Evolutionary conservation across 2,113 vertebrate genomes (phyloP).

Genomic region (Indri indri): DNA sequence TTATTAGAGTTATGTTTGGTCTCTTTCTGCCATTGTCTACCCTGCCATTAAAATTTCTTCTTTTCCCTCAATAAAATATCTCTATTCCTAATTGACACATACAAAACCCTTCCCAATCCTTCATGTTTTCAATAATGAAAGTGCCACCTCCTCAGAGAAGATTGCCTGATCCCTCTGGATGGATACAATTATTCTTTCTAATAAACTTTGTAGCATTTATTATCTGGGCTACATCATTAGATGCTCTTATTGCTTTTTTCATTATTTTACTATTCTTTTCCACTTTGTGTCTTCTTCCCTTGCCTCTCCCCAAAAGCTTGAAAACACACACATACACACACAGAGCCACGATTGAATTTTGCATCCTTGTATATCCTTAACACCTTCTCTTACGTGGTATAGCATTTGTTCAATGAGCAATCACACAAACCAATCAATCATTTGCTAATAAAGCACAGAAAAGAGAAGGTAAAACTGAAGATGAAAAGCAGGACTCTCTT

Average conservation of each 20-base stretch:
- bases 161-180: neutral
- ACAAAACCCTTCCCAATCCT: neutral
- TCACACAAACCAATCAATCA: neutral
- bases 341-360: neutral
- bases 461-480: neutral
- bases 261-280: neutral
- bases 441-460: neutral
- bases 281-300: neutral
- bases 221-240: neutral
- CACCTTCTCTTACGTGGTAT: neutral
- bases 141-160: neutral
- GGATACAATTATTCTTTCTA: constrained; percentile 31
- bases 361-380: neutral
- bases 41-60: neutral
- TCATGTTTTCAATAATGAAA: constrained; percentile 32
- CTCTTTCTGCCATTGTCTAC: neutral
- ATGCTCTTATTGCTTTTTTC: neutral
- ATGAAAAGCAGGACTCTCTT: neutral
- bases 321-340: neutral
- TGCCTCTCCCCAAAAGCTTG: neutral
- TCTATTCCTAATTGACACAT: neutral
- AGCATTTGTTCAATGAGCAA: neutral
- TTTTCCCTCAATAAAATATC: constrained; percentile 5
- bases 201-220: constrained; percentile 16
- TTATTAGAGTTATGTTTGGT: neutral